Evolutionary conservation across 2,113 vertebrate species (phyloP).

Genomic region (Prolemur simus): DNA sequence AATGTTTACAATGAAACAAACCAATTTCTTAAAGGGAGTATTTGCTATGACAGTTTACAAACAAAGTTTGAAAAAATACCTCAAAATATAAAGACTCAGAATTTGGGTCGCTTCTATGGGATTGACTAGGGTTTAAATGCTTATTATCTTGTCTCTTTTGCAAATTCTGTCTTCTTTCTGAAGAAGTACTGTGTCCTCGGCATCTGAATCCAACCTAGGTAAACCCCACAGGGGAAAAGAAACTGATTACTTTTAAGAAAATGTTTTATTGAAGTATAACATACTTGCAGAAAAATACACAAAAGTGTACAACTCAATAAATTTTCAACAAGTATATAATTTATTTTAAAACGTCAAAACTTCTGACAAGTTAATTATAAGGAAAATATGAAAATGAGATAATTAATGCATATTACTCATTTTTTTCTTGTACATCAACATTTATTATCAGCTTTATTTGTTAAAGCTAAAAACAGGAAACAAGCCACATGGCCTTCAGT

Average conservation of each 20-base stretch:
- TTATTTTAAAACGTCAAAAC: slow-evolving; percentile 14
- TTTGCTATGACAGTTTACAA: slow-evolving; percentile 3
- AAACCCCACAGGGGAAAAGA: slow-evolving; percentile 18
- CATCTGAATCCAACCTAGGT: slow-evolving; percentile 84
- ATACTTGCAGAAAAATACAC: background rate
- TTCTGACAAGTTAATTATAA: background rate
- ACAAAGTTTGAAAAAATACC: slow-evolving; percentile 81
- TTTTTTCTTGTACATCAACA: background rate
- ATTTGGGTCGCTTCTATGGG: slow-evolving; percentile 84
- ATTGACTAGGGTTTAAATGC: slow-evolving; percentile 74
- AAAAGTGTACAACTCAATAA: background rate
- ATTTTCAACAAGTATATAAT: background rate
- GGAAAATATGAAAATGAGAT: background rate
- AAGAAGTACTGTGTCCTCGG: slow-evolving; percentile 87
- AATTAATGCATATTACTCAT: background rate
- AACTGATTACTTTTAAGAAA: slow-evolving; percentile 42
- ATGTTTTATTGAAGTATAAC: background rate
- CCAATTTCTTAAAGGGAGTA: slow-evolving; percentile 29
- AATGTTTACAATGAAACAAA: slow-evolving; percentile 12
- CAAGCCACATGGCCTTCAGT: background rate
- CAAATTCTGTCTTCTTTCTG: slow-evolving; percentile 85
- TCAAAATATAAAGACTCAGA: slow-evolving; percentile 94
- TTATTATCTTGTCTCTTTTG: slow-evolving; percentile 86
- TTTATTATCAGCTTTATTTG: background rate
- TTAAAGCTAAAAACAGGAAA: background rate